phyloP scores from a whole-genome alignment of 2,797 vertebrate genomes.

The Paramormyrops hopkinsi region DNA sequence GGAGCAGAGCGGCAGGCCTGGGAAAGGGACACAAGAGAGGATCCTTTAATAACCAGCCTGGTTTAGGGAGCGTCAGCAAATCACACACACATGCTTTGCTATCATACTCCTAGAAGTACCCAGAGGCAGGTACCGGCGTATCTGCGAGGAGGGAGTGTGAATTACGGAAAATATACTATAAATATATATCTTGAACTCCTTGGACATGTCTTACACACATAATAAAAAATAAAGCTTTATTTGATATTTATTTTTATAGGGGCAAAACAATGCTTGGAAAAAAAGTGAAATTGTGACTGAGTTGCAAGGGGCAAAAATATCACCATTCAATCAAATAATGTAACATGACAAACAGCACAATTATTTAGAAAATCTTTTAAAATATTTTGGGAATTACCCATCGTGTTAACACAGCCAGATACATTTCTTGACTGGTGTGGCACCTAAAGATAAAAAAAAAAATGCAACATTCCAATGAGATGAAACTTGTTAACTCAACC shows the following conservation, averaged over 20 bases:
- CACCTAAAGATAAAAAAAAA: constrained; percentile 42
- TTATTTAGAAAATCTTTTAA: not conserved
- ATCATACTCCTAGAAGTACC: not conserved
- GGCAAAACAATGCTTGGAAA: not conserved
- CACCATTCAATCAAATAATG: not conserved
- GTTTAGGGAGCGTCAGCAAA: not conserved
- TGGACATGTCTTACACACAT: not conserved
- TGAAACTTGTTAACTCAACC: not conserved
- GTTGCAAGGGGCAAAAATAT: not conserved
- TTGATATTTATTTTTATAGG: not conserved
- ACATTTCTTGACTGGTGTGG: constrained; percentile 52
- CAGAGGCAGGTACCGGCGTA: not conserved
- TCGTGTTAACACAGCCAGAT: constrained; percentile 57
- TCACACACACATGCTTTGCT: not conserved
- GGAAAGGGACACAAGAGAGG: not conserved
- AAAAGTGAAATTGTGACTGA: not conserved
- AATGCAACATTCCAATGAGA: not conserved
- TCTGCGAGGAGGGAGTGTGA: not conserved
- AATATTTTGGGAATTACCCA: constrained; percentile 47
- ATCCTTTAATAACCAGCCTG: not conserved
- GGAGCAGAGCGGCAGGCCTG: constrained; percentile 67
- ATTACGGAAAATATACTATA: not conserved
- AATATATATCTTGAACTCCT: not conserved
- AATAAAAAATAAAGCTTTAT: not conserved
- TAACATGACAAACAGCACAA: not conserved